Conservation (phyloP, 2,888 invertebrate species). For the Chrysotoxum bicinctum region DNA sequence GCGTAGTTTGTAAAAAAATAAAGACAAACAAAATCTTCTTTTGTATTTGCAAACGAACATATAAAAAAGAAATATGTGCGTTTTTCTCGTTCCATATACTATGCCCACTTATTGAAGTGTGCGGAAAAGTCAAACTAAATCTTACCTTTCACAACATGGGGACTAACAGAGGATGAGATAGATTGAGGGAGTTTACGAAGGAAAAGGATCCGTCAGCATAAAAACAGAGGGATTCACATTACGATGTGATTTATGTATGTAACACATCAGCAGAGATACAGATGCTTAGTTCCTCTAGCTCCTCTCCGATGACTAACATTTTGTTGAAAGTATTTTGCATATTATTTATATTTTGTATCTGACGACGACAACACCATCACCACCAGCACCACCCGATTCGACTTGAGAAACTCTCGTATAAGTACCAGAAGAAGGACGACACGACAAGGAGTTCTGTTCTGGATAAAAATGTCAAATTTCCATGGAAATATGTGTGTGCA, state of each 20-base stretch:
- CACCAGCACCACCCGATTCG: neutral
- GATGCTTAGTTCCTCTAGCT: neutral
- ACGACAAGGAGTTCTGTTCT: constrained; percentile 9
- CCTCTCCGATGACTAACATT: constrained; percentile 1
- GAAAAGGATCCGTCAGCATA: constrained; percentile 45
- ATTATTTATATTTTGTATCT: constrained; percentile 62
- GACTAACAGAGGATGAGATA: neutral
- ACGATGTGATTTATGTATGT: constrained; percentile 62
- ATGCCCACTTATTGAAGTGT: neutral
- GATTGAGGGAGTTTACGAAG: neutral
- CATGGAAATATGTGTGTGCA: constrained; percentile 5
- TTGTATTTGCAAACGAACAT: constrained; percentile 9
- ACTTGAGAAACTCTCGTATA: constrained; percentile 11
- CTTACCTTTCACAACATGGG: neutral
- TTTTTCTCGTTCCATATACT: neutral
- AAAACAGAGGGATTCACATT: constrained; percentile 55
- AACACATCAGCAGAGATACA: constrained; percentile 18
- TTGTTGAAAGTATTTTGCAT: constrained; percentile 66
- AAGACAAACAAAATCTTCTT: neutral
- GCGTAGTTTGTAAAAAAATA: neutral
- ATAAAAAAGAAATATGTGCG: neutral
- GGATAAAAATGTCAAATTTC: constrained; percentile 56
- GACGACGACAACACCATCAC: constrained; percentile 37
- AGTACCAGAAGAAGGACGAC: constrained; percentile 9
- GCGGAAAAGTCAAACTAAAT: constrained; percentile 15